Percentiles rank a stretch among this genome's conserved stretches.
These are phyloP conservation scores for Microctonus brassicae DNA, from an alignment of 2,888 invertebrate species.

Conservation along the genomic window DNA sequence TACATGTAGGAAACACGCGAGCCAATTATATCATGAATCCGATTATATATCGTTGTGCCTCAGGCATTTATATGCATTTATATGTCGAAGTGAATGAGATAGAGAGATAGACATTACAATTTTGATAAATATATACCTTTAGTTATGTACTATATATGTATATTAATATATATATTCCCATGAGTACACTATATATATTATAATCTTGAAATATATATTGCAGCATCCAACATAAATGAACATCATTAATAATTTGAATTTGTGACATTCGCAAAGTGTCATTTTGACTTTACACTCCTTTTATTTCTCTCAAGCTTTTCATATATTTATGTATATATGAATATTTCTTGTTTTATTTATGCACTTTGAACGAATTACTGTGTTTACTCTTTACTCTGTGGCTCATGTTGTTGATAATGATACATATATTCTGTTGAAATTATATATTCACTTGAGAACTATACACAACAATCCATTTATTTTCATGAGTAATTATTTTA, in stretches of 20 bases:
- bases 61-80: constrained; percentile 19
- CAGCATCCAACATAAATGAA: constrained; percentile 10
- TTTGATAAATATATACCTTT: too few species aligned
- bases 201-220: constrained; percentile 13
- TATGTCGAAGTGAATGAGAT: not conserved
- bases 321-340: too few species aligned
- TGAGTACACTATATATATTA: constrained; percentile 2
- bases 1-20: not conserved
- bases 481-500: too few species aligned
- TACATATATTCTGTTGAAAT: too few species aligned
- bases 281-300: not conserved
- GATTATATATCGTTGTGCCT: constrained; percentile 16
- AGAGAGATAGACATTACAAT: not conserved
- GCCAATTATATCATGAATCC: constrained; percentile 12
- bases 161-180: constrained; percentile 13
- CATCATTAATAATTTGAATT: constrained; percentile 17
- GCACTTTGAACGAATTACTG: constrained; percentile 13
- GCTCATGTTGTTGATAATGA: constrained; percentile 34
- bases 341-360: too few species aligned
- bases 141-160: too few species aligned
- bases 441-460: too few species aligned
- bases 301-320: not conserved
- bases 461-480: too few species aligned
- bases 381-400: constrained; percentile 41
- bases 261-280: constrained; percentile 6